Conservation (phyloP, 2,113 vertebrate species). For the Sinosuthora webbiana region DNA sequence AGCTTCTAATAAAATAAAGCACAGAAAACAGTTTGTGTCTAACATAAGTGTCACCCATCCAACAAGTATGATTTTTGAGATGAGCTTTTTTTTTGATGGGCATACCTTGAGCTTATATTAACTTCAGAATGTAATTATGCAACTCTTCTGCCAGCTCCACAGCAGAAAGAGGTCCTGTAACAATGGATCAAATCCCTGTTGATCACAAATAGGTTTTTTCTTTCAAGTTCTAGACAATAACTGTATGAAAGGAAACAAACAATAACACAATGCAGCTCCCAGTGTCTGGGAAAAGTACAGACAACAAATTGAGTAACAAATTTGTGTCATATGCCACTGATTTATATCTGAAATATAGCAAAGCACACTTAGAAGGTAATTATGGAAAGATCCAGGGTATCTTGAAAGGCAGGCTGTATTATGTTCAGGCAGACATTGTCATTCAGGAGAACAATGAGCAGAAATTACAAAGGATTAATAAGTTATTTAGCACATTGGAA, state of each 20-base stretch:
- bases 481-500: not conserved
- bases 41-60: not conserved
- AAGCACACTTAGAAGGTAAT: not conserved
- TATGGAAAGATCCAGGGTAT: not conserved
- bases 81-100: not conserved
- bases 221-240: not conserved
- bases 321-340: not conserved
- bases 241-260: not conserved
- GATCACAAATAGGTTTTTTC: not conserved
- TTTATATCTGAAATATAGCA: not conserved
- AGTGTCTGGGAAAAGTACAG: not conserved
- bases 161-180: not conserved
- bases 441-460: not conserved
- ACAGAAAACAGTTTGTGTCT: not conserved
- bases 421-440: not conserved
- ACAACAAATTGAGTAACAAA: not conserved
- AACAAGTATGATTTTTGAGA: not conserved
- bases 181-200: not conserved
- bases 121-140: not conserved
- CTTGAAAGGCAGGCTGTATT: not conserved
- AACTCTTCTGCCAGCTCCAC: not conserved
- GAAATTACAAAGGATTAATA: not conserved
- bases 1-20: not conserved
- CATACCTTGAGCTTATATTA: not conserved
- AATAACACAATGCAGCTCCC: not conserved